Percentiles rank a stretch among this genome's conserved stretches.
phyloP scores from a whole-genome alignment of 2,888 invertebrate genomes.

The Autographa pulchrina region DNA sequence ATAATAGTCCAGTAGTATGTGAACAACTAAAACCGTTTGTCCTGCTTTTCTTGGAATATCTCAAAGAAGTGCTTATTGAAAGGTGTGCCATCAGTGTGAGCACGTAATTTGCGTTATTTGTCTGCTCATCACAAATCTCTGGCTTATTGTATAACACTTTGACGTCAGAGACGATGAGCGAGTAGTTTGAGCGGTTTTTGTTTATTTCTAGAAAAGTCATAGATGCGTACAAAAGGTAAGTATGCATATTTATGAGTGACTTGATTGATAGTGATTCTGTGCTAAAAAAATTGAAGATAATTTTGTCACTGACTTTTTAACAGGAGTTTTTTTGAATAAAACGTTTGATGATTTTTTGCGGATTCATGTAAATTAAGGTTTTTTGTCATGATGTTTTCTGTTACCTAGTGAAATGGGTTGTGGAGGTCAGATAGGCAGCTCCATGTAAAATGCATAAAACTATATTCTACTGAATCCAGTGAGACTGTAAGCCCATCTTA shows the following conservation, averaged over 20 bases:
- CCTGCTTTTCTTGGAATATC: neutral
- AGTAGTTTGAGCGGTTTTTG: neutral
- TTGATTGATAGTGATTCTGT: slow-evolving; percentile 7
- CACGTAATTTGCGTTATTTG: neutral
- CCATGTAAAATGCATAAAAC: no score
- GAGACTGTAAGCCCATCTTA: no score
- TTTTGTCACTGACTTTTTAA: no score
- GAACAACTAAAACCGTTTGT: neutral
- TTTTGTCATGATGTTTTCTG: no score
- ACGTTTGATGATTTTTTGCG: no score
- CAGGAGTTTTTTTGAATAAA: no score
- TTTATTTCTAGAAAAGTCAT: slow-evolving; percentile 24
- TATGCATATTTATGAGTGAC: slow-evolving; percentile 2
- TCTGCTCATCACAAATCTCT: neutral
- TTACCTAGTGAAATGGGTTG: no score
- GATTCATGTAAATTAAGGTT: no score
- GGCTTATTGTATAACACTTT: neutral
- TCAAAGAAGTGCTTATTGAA: neutral
- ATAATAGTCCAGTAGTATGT: neutral
- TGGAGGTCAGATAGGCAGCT: no score
- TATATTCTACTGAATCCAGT: no score
- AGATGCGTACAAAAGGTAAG: slow-evolving; percentile 13
- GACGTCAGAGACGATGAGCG: neutral
- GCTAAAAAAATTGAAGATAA: neutral
- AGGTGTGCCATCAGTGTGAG: neutral